Base-by-base conservation (phyloP, 2,113 vertebrate species). In the Mesoclemmys tuberculata region DNA sequence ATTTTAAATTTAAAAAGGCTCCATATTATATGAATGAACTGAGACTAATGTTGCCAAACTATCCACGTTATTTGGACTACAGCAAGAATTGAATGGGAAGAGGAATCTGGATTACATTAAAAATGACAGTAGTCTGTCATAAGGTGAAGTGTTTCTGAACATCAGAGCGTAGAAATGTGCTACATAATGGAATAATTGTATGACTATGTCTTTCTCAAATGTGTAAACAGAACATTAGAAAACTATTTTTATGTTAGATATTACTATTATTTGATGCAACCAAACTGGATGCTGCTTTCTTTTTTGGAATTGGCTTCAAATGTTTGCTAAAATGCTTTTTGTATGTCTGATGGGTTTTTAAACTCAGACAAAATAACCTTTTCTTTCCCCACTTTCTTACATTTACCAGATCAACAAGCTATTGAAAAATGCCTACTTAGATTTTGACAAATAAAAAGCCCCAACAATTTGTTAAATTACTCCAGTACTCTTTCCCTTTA, bases 311-410 rank as follows among this genome's bases (percentile, higher is more conserved):
- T 29, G 41, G 10, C 44, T 89, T 94, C 38, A 89, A 11, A 80
- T 87, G 1, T 85, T 84, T 31, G 61, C 44, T 82, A 77, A 84
- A 49, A 41, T 83, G 80, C 4, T 2, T 87, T 46, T 91, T 92
- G 8, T 18, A 0, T 85, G 4, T 78, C 21, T 78, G 46, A 13
- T 84, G 24, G 26, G 19, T 93, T 92, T 90, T 91, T 58, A 85
- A 44, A 94, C 22, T 84, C 75, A 90, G 31, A 44, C 58, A 6
- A 81, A 92, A 82, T 52, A 92, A 79, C 5, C 1, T 55, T 85
- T 29, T 90, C 68, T 93, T 92, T 89, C 54, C 81, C 95, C 68
- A 19, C 56, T 46, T 80, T 92, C 24, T 94, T 94, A 7, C 2
- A 19, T 84, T 93, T 10, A 26, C 52, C 31, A 95, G 88, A 85